A percentile compares a stretch with the other conserved stretches of the same genome.
Evolutionary conservation across 2,888 invertebrate species (phyloP).

Genomic region (Tachina lurida): DNA sequence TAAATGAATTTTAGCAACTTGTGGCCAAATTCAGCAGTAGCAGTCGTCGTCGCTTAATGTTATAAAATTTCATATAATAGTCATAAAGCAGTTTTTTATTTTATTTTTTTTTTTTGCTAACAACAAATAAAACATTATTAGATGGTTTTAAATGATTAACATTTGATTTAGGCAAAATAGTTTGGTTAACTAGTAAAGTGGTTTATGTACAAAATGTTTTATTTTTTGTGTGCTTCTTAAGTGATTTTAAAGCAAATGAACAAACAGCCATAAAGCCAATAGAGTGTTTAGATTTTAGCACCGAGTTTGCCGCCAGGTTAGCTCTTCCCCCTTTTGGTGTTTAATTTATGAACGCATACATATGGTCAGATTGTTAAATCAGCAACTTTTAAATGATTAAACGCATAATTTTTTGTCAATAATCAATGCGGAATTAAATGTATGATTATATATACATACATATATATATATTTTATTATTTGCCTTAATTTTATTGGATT

Average conservation of each 20-base stretch:
- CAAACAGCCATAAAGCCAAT: background rate
- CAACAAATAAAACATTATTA: slow-evolving; percentile 57
- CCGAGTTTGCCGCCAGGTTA: slow-evolving; percentile 22
- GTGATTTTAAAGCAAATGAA: background rate
- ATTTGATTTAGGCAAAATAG: slow-evolving; percentile 73
- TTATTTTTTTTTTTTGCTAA: background rate
- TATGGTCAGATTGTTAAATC: slow-evolving; percentile 24
- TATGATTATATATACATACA: background rate
- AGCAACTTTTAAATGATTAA: slow-evolving; percentile 41
- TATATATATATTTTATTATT: slow-evolving; percentile 12
- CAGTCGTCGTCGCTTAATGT: background rate
- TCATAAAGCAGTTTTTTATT: slow-evolving; percentile 17
- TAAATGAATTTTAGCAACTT: slow-evolving; percentile 22
- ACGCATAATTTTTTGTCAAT: slow-evolving; percentile 55
- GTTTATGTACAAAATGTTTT: slow-evolving; percentile 33
- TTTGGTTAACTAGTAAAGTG: slow-evolving; percentile 52
- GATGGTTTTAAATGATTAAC: slow-evolving; percentile 68
- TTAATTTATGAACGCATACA: slow-evolving; percentile 22
- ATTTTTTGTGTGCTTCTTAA: background rate
- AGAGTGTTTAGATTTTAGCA: slow-evolving; percentile 31
- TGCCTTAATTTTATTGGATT: background rate
- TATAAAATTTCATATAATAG: slow-evolving; percentile 12
- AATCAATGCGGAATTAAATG: slow-evolving; percentile 44
- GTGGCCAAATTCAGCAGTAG: slow-evolving; percentile 43
- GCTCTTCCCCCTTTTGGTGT: slow-evolving; percentile 42